phyloP scores from a whole-genome alignment of 2,888 invertebrate species.

The Unio delphinus region DNA sequence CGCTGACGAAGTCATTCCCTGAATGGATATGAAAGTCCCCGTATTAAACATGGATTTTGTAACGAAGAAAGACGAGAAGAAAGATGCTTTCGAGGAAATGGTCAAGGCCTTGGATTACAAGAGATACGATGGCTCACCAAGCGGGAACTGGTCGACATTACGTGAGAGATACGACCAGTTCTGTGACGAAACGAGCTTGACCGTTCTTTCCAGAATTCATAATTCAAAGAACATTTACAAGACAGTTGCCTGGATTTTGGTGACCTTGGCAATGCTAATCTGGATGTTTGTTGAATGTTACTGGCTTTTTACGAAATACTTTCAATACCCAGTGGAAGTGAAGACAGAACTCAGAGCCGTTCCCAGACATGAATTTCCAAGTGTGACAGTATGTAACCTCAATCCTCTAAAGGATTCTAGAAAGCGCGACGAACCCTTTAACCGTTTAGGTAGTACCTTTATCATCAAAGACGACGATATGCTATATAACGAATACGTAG shows the following conservation, averaged over 20 bases:
- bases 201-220: slow-evolving; percentile 53
- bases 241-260: slow-evolving; percentile 46
- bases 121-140: too few species aligned
- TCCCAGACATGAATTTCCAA: slow-evolving; percentile 54
- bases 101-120: too few species aligned
- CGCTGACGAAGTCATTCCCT: too few species aligned
- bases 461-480: slow-evolving; percentile 28
- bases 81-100: too few species aligned
- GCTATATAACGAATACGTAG: slow-evolving; percentile 35
- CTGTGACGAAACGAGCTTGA: slow-evolving; percentile 55
- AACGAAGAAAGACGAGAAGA: too few species aligned
- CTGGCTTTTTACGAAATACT: slow-evolving; percentile 42
- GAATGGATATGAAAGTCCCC: too few species aligned
- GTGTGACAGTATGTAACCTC: slow-evolving; percentile 60
- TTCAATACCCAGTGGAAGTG: slow-evolving; percentile 56
- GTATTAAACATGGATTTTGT: too few species aligned
- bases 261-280: slow-evolving; percentile 42
- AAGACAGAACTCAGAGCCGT: slow-evolving; percentile 49
- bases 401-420: slow-evolving; percentile 48
- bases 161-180: slow-evolving; percentile 20
- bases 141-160: too few species aligned
- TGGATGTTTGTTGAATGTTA: slow-evolving; percentile 47
- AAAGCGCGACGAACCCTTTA: slow-evolving; percentile 22
- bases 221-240: slow-evolving; percentile 46
- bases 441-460: slow-evolving; percentile 10